These are phyloP conservation scores for Tachycineta bicolor DNA, from an alignment of 2,113 vertebrate species.

Conservation along the genomic window DNA sequence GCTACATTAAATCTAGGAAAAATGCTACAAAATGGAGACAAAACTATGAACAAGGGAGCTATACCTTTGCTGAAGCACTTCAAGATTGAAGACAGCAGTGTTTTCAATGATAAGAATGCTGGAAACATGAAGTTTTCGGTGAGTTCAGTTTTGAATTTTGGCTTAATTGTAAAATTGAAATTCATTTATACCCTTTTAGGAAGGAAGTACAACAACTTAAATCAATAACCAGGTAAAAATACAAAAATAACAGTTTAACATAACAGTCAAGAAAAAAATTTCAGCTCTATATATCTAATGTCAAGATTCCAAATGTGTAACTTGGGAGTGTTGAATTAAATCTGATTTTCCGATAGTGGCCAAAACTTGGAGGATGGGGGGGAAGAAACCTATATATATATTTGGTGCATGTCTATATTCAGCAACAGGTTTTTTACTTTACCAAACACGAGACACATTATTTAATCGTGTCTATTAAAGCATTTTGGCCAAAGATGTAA, in stretches of 20 bases:
- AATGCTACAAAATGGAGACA: constrained; percentile 68
- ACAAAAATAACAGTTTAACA: background rate
- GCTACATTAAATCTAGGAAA: constrained; percentile 72
- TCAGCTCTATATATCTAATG: background rate
- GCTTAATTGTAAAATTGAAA: background rate
- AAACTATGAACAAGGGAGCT: constrained; percentile 32
- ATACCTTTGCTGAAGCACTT: constrained; percentile 66
- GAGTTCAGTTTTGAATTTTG: background rate
- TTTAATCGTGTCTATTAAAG: background rate
- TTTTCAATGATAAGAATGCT: constrained; percentile 72
- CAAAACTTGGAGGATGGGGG: background rate
- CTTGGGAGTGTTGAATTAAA: background rate
- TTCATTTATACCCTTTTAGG: background rate
- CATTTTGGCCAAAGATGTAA: background rate
- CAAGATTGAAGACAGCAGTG: constrained; percentile 66
- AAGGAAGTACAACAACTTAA: background rate
- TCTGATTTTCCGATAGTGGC: background rate
- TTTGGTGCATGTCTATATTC: background rate
- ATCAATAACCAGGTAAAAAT: background rate
- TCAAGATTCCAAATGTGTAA: background rate
- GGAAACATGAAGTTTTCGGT: constrained; percentile 73
- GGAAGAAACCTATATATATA: background rate
- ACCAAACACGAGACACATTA: background rate
- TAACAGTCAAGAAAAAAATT: background rate
- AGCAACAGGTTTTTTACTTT: background rate